Percentiles rank a stretch among this genome's conserved stretches.
Evolutionary conservation across 1,140 invertebrate genomes (phyloP).

Genomic region (Episyrphus balteatus): DNA sequence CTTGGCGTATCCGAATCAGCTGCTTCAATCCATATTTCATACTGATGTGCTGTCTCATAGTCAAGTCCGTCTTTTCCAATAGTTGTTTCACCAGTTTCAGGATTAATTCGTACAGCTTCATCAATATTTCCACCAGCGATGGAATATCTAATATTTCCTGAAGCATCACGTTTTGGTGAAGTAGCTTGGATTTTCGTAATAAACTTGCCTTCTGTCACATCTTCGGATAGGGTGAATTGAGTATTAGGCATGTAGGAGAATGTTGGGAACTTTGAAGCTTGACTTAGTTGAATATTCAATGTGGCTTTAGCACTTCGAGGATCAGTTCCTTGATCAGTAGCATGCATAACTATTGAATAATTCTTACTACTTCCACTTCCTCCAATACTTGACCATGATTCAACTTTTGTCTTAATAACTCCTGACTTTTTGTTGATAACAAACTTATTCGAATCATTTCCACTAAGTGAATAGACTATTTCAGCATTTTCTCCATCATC

Average conservation of each 20-base stretch:
- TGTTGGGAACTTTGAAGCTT: slow-evolving; percentile 60
- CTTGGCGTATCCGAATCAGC: slow-evolving; percentile 71
- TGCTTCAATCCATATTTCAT: slow-evolving; percentile 90
- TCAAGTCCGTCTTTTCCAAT: slow-evolving; percentile 71
- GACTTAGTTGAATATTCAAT: slow-evolving; percentile 57
- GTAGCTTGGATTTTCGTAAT: slow-evolving; percentile 59
- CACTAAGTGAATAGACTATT: slow-evolving; percentile 65
- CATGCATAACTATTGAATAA: slow-evolving; percentile 63
- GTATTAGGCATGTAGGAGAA: slow-evolving; percentile 56
- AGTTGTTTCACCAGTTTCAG: slow-evolving; percentile 63
- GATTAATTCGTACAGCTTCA: slow-evolving; percentile 70
- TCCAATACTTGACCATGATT: no score
- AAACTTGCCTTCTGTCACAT: slow-evolving; percentile 57
- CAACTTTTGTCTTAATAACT: slow-evolving; percentile 61
- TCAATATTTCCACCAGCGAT: slow-evolving; percentile 88
- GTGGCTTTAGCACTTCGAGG: slow-evolving; percentile 54
- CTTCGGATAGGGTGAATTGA: slow-evolving; percentile 67
- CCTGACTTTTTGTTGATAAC: slow-evolving; percentile 65
- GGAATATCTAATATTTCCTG: slow-evolving; percentile 59
- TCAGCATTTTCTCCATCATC: slow-evolving; percentile 70
- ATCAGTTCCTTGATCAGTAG: slow-evolving; percentile 54
- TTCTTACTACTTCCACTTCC: slow-evolving; percentile 15
- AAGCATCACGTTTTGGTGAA: slow-evolving; percentile 59
- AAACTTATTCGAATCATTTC: slow-evolving; percentile 66
- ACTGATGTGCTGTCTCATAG: slow-evolving; percentile 72